Evolutionary conservation across 92 coral and sea anemone species (phyloP).

Genomic region (Epizoanthus illoricatus): DNA sequence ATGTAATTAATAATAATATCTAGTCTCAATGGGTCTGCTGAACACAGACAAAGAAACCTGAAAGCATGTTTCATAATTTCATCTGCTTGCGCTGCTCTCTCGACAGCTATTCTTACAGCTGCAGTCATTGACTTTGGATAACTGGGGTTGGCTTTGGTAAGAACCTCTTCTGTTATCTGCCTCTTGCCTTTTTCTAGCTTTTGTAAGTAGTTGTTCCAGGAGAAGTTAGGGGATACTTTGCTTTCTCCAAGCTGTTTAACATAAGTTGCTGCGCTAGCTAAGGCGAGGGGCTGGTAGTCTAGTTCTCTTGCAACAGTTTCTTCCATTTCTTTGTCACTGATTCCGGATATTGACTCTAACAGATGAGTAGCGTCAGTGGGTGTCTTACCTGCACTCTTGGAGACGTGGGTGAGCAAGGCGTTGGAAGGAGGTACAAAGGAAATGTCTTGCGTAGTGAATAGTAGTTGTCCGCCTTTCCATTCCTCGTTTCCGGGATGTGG

Average conservation of each 20-base stretch:
- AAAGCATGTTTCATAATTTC: slow-evolving; percentile 38
- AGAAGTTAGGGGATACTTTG: slow-evolving; percentile 33
- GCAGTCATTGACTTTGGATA: slow-evolving; percentile 16
- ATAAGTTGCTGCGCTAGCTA: background rate
- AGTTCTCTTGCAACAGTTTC: background rate
- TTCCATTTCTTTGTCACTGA: background rate
- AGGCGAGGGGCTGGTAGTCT: slow-evolving; percentile 54
- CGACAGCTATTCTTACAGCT: slow-evolving; percentile 32
- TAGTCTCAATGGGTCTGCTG: slow-evolving; percentile 12
- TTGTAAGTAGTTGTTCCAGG: slow-evolving; percentile 36
- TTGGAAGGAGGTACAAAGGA: background rate
- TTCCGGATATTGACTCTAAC: background rate
- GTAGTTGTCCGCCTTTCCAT: slow-evolving; percentile 42
- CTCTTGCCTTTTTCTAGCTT: background rate
- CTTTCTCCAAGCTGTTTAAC: slow-evolving; percentile 24
- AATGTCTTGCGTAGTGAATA: slow-evolving; percentile 18
- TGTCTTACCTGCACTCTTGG: slow-evolving; percentile 36
- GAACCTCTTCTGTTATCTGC: slow-evolving; percentile 28
- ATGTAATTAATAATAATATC: slow-evolving; percentile 32
- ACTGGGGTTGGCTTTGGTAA: slow-evolving; percentile 4
- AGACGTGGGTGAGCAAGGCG: slow-evolving; percentile 23
- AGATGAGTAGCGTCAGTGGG: background rate
- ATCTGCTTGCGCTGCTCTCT: slow-evolving; percentile 10
- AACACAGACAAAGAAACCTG: slow-evolving; percentile 28
- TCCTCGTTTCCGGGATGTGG: slow-evolving; percentile 21